Base-by-base conservation (phyloP, 1,140 invertebrate species). In the Dendroctonus ponderosae region DNA sequence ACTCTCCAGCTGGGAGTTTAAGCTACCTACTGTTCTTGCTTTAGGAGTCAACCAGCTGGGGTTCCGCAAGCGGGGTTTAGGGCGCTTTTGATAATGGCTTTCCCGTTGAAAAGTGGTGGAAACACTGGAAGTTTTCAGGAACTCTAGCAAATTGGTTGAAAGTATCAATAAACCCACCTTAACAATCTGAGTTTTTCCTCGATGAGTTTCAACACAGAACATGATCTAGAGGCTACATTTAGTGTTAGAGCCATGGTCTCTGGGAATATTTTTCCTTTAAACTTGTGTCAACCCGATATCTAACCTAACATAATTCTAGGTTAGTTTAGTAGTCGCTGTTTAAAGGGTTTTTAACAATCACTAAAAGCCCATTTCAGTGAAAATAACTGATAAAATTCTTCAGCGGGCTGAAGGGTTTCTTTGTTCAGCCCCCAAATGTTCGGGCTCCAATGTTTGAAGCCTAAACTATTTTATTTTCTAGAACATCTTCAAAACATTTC, bases 41-140 rank as follows among this genome's bases (percentile, higher is more conserved):
- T 83, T 81, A 65, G 80, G 82, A 15, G 82, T 75, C 65, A 84
- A 81, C 86, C 86, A 87, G 44, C 80, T 78, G 9, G 85, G 85
- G 75, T 83, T 82, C 69, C 83, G 71, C 62, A 83, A 76, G 62
- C 72, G 81, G 6, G 85, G 84, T 69, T 72, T 71, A 41, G 75
- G 78, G 65, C 72, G 73, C 53, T 26, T 26, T 26, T 26, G 26
- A 26, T 72, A 61, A 62, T 73, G 70, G 49, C 62, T 72, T 56
- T 74, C 71, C 26, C 76, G 71, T 59, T 51, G 67, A 8, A 39
- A 43, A 68, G 51, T 62, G 14, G 50, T 67, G 8, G 59, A 67
- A 57, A 67, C 44, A 57, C 39, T 14, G 42, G 3, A 52, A 51
- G 26, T 26, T 26, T 26, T 26, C 4, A 52, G 5, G 52, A 52